These are phyloP conservation scores for Microctonus brassicae DNA, from an alignment of 2,888 invertebrate species.

Conservation along the genomic window DNA sequence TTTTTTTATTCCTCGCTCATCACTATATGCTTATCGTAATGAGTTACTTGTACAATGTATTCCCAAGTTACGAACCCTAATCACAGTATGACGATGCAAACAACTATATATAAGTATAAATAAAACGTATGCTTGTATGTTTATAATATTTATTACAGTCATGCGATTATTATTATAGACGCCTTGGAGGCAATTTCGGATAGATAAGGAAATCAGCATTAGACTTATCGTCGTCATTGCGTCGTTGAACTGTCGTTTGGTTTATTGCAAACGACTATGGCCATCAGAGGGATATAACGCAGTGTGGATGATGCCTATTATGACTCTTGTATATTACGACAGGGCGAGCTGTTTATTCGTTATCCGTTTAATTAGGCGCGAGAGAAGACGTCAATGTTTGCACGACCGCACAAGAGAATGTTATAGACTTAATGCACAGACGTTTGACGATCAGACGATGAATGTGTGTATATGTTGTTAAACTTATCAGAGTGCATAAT, in stretches of 20 bases:
- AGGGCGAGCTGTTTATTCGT: conserved; percentile 17
- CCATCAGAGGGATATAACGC: background rate
- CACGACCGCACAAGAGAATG: background rate
- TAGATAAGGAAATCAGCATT: conserved; percentile 16
- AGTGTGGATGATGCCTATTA: conserved; percentile 10
- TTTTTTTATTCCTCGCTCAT: background rate
- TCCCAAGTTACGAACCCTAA: background rate
- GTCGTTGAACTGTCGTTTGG: background rate
- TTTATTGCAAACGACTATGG: background rate
- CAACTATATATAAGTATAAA: background rate
- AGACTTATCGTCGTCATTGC: background rate
- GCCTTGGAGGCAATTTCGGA: conserved; percentile 25
- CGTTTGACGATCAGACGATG: background rate
- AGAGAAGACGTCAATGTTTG: conserved; percentile 21
- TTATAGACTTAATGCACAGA: background rate
- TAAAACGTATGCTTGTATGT: too few species aligned
- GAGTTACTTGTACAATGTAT: conserved; percentile 4
- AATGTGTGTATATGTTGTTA: background rate
- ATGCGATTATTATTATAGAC: conserved; percentile 15
- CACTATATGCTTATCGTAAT: background rate
- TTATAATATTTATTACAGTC: background rate
- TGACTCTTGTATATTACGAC: conserved; percentile 9
- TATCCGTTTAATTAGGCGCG: conserved; percentile 32
- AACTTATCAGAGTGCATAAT: conserved; percentile 1
- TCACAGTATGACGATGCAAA: background rate